Evolutionary conservation across 1,140 invertebrate genomes (phyloP).

Genomic region (Drosophila kohkoa): DNA sequence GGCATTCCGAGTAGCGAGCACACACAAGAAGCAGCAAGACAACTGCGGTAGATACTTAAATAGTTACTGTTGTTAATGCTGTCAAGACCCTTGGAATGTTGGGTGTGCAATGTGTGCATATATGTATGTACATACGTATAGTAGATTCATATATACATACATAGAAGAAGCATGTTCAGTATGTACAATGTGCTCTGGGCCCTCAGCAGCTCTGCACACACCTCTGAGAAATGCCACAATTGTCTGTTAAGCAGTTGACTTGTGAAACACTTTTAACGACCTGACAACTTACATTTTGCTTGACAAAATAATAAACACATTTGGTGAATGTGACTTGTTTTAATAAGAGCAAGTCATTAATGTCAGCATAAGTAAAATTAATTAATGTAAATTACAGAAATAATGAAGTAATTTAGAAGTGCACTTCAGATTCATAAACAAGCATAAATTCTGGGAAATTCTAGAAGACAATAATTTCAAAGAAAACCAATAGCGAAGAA

Average conservation of each 20-base stretch:
- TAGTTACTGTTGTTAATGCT: slow-evolving; percentile 57
- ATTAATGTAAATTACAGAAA: neutral
- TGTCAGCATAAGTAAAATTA: neutral
- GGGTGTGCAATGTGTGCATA: slow-evolving; percentile 17
- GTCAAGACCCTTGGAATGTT: slow-evolving; percentile 44
- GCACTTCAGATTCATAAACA: too few species aligned
- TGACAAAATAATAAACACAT: slow-evolving; percentile 45
- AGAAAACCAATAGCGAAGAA: too few species aligned
- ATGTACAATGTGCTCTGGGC: slow-evolving; percentile 10
- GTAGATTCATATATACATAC: too few species aligned
- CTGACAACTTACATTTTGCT: slow-evolving; percentile 22
- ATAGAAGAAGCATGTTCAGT: neutral
- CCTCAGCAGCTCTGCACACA: slow-evolving; percentile 9
- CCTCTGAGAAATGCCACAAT: slow-evolving; percentile 36
- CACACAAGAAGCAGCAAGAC: slow-evolving; percentile 32
- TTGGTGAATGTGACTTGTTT: slow-evolving; percentile 3
- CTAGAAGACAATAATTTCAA: too few species aligned
- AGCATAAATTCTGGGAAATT: too few species aligned
- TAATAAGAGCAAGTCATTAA: neutral
- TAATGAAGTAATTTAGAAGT: too few species aligned
- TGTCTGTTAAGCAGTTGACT: slow-evolving; percentile 38
- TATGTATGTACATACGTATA: neutral
- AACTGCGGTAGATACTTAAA: slow-evolving; percentile 57
- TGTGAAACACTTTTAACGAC: slow-evolving; percentile 40
- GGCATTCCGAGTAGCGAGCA: slow-evolving; percentile 23